Evolutionary conservation across 2,888 invertebrate genomes (phyloP).

Genomic region (Oscheius sp.): DNA sequence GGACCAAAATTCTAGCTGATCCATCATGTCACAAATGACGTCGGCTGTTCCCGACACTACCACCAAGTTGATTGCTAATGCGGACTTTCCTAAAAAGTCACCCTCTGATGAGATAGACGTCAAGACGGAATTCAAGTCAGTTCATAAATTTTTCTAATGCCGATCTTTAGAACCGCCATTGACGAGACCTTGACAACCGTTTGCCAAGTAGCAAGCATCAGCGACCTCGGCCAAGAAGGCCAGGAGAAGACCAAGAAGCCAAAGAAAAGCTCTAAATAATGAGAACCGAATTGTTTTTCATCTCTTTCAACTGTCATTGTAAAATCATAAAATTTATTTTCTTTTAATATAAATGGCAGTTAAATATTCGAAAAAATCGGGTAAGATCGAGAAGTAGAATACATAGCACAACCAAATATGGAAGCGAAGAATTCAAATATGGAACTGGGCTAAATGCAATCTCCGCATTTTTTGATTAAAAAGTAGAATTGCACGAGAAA

Average conservation of each 20-base stretch:
- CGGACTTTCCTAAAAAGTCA: conserved; percentile 4
- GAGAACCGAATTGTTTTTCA: neutral
- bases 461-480: neutral
- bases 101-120: conserved; percentile 22
- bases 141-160: neutral
- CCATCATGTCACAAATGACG: conserved; percentile 16
- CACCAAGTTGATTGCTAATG: neutral
- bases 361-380: conserved; percentile 1
- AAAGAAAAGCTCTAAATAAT: neutral
- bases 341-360: conserved; percentile 17
- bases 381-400: too few relatives aligned
- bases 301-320: conserved; percentile 1
- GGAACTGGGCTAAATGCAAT: neutral
- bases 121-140: conserved; percentile 26
- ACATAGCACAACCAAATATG: conserved; percentile 17
- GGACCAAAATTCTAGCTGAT: neutral
- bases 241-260: neutral
- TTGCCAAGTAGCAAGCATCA: conserved; percentile 23
- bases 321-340: conserved; percentile 6
- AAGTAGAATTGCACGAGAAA: neutral
- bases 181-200: conserved; percentile 28
- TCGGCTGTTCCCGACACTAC: neutral
- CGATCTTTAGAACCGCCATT: conserved; percentile 22
- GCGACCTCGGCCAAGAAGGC: conserved; percentile 4
- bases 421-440: neutral